Evolutionary conservation across 92 coral and sea anemone species (phyloP), one percentile per base, ranked within the genome.

Genomic region (Bergia sp.): DNA sequence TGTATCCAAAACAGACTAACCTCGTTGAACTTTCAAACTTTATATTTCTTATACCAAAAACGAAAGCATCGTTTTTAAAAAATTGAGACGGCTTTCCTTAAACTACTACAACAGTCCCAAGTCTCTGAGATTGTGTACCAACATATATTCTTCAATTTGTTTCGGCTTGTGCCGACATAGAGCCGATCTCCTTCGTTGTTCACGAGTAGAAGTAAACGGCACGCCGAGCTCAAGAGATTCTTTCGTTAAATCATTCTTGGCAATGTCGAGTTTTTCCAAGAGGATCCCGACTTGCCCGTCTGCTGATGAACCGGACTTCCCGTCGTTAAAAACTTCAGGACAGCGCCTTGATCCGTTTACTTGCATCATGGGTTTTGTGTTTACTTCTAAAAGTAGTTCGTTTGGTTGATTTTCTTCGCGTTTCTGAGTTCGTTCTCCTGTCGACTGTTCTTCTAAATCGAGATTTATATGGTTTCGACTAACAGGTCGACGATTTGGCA

Each of bases 141-240:
- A 76, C 29, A 94, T 90, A 88, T 92, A 94, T 57, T 94, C 97
- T 45, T 94, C 97, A 7, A 94, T 95, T 83, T 94, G 97, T 85
- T 94, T 94, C 55, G 97, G 91, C 75, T 92, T 94, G 37, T 82
- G 92, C 58, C 97, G 84, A 55, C 97, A 94, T 20, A 94, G 87
- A 9, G 97, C 97, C 7, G 97, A 94, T 3, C 97, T 90, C 82
- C 97, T 79, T 42, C 97, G 89, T 23, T 94, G 91, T 45, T 94
- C 97, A n/a, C 97, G 86, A 16, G 88, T 81, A 40, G 97, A 94
- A 74, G 91, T 91, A 65, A 92, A 89, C 4, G 97, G 97, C 3
- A 91, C 87, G 75, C 91, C 95, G 29, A 29, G 29, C 29, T 29
- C 29, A 8, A 86, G 73, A 6, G 85, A 79, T 10, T 86, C 67